Evolutionary conservation across 1,140 invertebrate species (phyloP).

Genomic region (Planococcus citri): DNA sequence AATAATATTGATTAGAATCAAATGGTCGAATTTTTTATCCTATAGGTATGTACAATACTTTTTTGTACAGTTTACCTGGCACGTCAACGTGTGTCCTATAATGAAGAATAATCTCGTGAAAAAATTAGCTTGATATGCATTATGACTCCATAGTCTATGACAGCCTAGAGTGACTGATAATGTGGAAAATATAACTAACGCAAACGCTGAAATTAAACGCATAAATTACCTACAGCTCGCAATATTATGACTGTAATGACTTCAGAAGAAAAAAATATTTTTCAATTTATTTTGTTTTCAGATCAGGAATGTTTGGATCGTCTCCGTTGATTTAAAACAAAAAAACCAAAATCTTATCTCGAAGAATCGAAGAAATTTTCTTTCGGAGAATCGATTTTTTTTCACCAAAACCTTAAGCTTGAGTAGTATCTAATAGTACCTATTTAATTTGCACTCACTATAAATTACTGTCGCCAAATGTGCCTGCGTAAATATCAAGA

Average conservation of each 20-base stretch:
- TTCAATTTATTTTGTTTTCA: too few relatives aligned
- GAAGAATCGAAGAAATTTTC: too few relatives aligned
- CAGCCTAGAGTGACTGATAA: slow-evolving; percentile 42
- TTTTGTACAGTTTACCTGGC: slow-evolving; percentile 51
- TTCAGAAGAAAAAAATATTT: neutral
- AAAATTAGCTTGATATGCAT: slow-evolving; percentile 58
- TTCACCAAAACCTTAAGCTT: too few relatives aligned
- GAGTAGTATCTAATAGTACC: too few relatives aligned
- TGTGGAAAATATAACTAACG: neutral
- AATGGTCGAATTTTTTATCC: neutral
- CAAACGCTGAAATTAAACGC: neutral
- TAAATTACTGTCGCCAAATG: slow-evolving; percentile 51
- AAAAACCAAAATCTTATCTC: too few relatives aligned
- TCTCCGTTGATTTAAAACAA: too few relatives aligned
- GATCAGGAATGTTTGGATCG: too few relatives aligned
- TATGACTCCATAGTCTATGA: slow-evolving; percentile 83
- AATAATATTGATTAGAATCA: slow-evolving; percentile 9
- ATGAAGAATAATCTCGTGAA: slow-evolving; percentile 61
- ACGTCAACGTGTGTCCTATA: slow-evolving; percentile 62
- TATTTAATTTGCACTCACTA: slow-evolving; percentile 45
- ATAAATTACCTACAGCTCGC: neutral
- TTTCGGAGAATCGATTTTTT: too few relatives aligned
- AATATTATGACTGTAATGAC: neutral
- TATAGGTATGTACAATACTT: neutral
- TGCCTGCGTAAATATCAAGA: slow-evolving; percentile 44